phyloP scores from a whole-genome alignment of 2,888 invertebrate genomes.

The Eulithis testata region DNA sequence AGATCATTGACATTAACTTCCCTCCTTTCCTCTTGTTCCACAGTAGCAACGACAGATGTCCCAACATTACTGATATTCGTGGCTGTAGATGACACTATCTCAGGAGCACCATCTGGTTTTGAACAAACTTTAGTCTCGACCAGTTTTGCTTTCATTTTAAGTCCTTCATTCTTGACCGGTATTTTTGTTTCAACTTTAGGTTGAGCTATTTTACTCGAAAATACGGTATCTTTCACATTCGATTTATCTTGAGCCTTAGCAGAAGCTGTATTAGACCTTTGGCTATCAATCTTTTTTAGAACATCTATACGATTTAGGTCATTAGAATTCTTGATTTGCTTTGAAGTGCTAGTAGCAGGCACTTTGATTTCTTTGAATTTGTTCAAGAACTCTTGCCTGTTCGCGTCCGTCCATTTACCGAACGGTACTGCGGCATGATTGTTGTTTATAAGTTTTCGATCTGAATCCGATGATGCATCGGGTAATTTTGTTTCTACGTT shows the following conservation, averaged over 20 bases:
- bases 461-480: slow-evolving; percentile 28
- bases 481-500: slow-evolving; percentile 31
- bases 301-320: slow-evolving; percentile 78
- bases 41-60: slow-evolving; percentile 27
- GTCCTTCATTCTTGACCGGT: slow-evolving; percentile 39
- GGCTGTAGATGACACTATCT: slow-evolving; percentile 29
- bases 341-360: slow-evolving; percentile 62
- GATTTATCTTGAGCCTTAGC: slow-evolving; percentile 65
- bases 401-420: slow-evolving; percentile 78
- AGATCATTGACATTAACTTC: slow-evolving; percentile 71
- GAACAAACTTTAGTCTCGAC: slow-evolving; percentile 13
- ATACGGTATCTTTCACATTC: slow-evolving; percentile 62
- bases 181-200: slow-evolving; percentile 44
- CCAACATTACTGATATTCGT: slow-evolving; percentile 20
- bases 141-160: slow-evolving; percentile 35
- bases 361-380: slow-evolving; percentile 74
- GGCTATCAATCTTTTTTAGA: slow-evolving; percentile 75
- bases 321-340: slow-evolving; percentile 76
- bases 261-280: slow-evolving; percentile 59
- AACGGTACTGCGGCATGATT: slow-evolving; percentile 74
- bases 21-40: slow-evolving; percentile 49
- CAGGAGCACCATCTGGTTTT: slow-evolving; percentile 24
- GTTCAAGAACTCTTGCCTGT: slow-evolving; percentile 75
- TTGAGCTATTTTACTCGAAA: slow-evolving; percentile 56
- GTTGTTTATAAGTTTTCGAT: slow-evolving; percentile 58